Percentiles rank a stretch among this genome's conserved stretches.
These are phyloP conservation scores for Ephestia elutella DNA, from an alignment of 1,140 invertebrate genomes.

Conservation along the genomic window DNA sequence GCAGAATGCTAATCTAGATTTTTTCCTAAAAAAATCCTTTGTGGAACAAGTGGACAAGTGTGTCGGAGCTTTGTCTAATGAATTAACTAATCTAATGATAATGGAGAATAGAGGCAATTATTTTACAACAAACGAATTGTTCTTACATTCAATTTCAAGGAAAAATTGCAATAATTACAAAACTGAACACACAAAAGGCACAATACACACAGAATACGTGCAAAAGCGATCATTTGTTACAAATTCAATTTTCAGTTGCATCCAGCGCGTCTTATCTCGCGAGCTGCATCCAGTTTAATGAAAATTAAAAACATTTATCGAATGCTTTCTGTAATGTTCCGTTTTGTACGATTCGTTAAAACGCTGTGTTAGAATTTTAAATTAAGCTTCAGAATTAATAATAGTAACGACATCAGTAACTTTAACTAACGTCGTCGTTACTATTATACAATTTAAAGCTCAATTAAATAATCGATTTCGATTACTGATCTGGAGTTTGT, in stretches of 20 bases:
- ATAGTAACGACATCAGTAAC: too few relatives aligned
- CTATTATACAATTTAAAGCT: too few relatives aligned
- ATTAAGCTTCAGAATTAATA: too few relatives aligned
- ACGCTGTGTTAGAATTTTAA: too few relatives aligned
- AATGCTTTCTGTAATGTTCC: neutral
- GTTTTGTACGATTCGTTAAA: too few relatives aligned
- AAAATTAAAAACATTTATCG: neutral
- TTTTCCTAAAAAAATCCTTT: too few relatives aligned
- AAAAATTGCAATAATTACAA: neutral
- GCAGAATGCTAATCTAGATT: neutral
- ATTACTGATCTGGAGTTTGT: too few relatives aligned
- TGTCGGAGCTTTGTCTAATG: neutral
- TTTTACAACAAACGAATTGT: neutral
- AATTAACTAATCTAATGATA: too few relatives aligned
- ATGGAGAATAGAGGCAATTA: too few relatives aligned
- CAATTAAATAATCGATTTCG: too few relatives aligned
- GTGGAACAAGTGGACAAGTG: neutral
- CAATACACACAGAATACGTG: neutral
- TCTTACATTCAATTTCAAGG: neutral
- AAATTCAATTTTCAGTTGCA: neutral
- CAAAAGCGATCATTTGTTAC: neutral
- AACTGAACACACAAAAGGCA: neutral
- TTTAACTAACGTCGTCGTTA: too few relatives aligned
- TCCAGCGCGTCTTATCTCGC: neutral
- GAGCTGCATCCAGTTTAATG: neutral